Percentiles rank a stretch among this genome's conserved stretches.
Conservation (phyloP, 35 echinoderm and acorn worm species). For the Holothuria glaberrima region DNA sequence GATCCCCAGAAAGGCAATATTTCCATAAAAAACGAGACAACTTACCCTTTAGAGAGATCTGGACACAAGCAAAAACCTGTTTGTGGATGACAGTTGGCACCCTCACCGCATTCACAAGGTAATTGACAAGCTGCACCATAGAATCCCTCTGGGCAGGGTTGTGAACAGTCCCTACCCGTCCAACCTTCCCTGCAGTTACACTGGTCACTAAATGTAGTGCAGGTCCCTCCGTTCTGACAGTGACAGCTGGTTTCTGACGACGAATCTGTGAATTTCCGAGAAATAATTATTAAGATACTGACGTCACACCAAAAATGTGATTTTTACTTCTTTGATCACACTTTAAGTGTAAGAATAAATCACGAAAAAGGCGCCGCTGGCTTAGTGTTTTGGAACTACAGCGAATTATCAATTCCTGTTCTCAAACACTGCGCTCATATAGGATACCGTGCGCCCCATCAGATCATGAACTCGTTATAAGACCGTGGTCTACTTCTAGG, state of each 20-base stretch:
- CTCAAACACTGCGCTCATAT: too few relatives aligned
- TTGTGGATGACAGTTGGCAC: constrained; percentile 11
- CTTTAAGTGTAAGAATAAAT: too few relatives aligned
- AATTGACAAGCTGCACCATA: constrained; percentile 15
- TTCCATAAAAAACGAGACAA: background rate
- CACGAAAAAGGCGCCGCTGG: too few relatives aligned
- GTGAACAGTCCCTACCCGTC: background rate
- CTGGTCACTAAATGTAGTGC: background rate
- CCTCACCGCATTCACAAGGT: background rate
- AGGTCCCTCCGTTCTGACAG: constrained; percentile 47
- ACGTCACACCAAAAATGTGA: background rate
- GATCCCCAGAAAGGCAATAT: too few relatives aligned
- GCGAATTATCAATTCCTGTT: too few relatives aligned
- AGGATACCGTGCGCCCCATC: too few relatives aligned
- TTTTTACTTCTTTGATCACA: background rate
- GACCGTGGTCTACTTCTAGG: too few relatives aligned
- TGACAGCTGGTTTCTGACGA: background rate
- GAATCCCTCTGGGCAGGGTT: background rate
- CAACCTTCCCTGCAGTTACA: constrained; percentile 52
- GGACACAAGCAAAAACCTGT: constrained; percentile 46
- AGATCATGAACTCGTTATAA: too few relatives aligned
- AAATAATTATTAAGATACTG: background rate
- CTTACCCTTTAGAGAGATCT: constrained; percentile 43
- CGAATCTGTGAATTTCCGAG: background rate
- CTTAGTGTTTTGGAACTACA: too few relatives aligned